Base-by-base conservation (phyloP, 37 sponge, comb jelly and placozoan species). In the Oscarella lobularis region DNA sequence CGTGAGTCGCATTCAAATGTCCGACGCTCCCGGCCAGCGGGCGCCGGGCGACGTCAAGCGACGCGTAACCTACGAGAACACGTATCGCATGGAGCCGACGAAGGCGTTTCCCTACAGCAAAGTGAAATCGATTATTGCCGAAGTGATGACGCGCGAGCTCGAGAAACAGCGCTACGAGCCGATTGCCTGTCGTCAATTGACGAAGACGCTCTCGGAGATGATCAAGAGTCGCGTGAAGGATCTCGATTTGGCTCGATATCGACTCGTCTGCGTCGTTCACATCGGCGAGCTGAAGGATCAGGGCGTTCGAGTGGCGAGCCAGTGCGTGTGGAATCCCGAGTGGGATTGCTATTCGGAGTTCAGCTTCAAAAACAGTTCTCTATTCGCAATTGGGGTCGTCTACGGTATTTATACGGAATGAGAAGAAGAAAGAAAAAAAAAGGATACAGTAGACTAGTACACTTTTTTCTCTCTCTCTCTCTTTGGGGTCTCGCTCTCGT, bases 271-370 rank as follows among this genome's bases (percentile, higher is more conserved):
- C 37, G 31, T 81, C 38, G 99, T 98, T 60, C 86, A 67, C 60
- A 98, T 98, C 66, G 99, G 99, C 3, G 66, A 87, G 66, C 35
- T 94, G 67, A 81, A 77, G 4, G 92, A 85, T 29, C 95, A 94
- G 80, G 95, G 92, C 29, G 41, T 94, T 36, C 72, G 84, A 3
- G 82, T 90, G 74, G 99, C 81, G 34, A 93, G 95, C 60, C 80
- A 88, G 27, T 98, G 95, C 67, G 74, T 88, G 41, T 98, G 99
- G 99, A 90, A 98, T 55, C 85, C 95, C 20, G 86, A 90, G 67
- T 76, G 73, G 37, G 99, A 98, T 82, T 88, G 82, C 48, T 90
- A 85, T 78, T 84, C 95, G 6, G 70, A 75, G 1, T 79, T 65
- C 9, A 76, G 40, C 39, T 95, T 80, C 83, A 80, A 85, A 66